Base-by-base conservation (phyloP, 2,797 vertebrate species). In the Anableps anableps region DNA sequence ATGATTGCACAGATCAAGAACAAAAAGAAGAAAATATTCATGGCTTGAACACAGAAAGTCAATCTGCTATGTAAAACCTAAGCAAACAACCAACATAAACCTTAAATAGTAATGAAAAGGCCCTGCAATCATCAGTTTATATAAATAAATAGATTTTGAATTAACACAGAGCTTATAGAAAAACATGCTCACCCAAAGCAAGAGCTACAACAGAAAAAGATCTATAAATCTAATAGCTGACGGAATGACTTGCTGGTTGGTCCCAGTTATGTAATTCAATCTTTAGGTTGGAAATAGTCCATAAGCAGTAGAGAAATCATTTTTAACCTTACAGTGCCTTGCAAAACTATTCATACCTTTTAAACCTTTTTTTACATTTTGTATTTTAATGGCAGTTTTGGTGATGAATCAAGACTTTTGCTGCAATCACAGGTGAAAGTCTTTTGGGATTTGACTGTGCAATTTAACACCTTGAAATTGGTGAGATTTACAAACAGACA, bases 221-320 rank as follows among this genome's bases (percentile, higher is more conserved):
- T 74, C 34, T 48, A 70, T 83, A 86, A 87, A 86, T 89, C 86
- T 81, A 84, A 85, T 60, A 77, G 83, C 74, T 77, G 76, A 88
- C 13, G 86, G 84, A 88, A 68, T 29, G 81, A 78, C 72, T 60
- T 48, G 55, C 77, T 76, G 73, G 41, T 79, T 85, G 75, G 91
- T 90, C 87, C 79, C 29, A 70, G 66, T 92, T 93, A 85, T 0
- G 1, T 88, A 93, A 94, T 75, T 0, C 41, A 45, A 29, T 72
- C 26, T 81, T 79, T 80, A 80, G 78, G 79, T 83, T 80, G 43
- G 82, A 77, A 70, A 84, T 66, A 73, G 74, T 68, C 75, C 62
- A 75, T 74, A 36, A 82, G 68, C 6, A 1, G 4, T 14, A 41
- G 2, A 68, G 36, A 68, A 68, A 71, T 11, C 1, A 6, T 45